Conservation (phyloP, 35 echinoderm and acorn worm genomes). For the Hemicentrotus pulcherrimus region DNA sequence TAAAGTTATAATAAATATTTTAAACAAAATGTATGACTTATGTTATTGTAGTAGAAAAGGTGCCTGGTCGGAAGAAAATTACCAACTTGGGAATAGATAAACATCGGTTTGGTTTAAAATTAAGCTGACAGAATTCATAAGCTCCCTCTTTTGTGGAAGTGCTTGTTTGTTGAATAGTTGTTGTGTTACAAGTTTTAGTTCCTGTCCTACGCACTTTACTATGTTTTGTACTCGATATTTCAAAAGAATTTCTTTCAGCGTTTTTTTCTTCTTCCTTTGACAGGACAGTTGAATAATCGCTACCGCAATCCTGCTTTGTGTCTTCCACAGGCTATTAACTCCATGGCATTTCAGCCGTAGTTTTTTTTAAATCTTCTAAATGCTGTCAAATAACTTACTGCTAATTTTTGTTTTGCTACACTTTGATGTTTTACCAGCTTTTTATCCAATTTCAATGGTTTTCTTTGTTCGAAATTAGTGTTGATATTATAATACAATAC, state of each 20-base stretch:
- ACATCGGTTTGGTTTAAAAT: no score
- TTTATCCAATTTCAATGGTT: background rate
- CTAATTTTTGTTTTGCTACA: background rate
- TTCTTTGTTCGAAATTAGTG: background rate
- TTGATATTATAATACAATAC: background rate
- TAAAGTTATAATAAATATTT: no score
- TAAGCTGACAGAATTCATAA: no score
- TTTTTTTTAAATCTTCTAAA: background rate
- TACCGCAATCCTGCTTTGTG: background rate
- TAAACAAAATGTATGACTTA: no score
- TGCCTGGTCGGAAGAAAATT: no score
- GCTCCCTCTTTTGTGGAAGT: no score
- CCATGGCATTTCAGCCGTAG: background rate
- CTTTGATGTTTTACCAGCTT: background rate
- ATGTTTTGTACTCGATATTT: background rate
- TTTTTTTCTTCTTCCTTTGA: background rate
- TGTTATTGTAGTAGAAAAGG: no score
- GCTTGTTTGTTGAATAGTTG: no score
- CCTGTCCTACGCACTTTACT: background rate
- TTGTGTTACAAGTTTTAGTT: no score
- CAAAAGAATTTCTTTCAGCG: background rate
- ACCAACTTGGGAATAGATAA: no score
- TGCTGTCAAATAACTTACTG: background rate
- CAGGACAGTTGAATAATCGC: background rate
- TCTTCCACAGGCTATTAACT: background rate